Base-by-base conservation (phyloP, 2,888 invertebrate genomes). In the Slavum lentiscoides region DNA sequence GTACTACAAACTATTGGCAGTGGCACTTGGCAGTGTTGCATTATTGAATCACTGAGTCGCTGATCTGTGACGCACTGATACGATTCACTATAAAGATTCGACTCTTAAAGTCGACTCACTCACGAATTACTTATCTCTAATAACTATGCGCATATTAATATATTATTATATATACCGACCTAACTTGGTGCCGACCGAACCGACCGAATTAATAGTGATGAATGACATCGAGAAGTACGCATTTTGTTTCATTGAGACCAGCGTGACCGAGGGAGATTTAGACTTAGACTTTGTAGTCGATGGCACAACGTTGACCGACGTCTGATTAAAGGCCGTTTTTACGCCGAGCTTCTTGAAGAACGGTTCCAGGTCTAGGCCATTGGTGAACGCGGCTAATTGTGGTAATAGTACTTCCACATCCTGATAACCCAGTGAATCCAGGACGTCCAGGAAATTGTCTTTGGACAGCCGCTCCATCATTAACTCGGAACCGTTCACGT, bases 171-270 rank as follows among this genome's bases (percentile, higher is more conserved):
- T 19, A 55, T 55, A 83, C 84, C 84, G 82, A 85, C 85, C 83
- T 67, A 85, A 82, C 72, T 84, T 83, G 7, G 84, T 83, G 13
- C 83, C 83, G 1, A 84, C 84, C 21, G 85, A 84, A 9, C 84
- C 85, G 17, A 85, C 85, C 2, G 85, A 85, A 82, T 86, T 85
- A 59, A 86, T 83, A 11, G 85, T 84, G n/a, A 84, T 84, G 75
- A 85, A 86, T 21, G 85, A 85, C 15, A 85, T 85, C 23, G 85
- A 85, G 81, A 86, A 85, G 83, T 85, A 86, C 15, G 85, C 85
- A 75, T 85, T 85, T 77, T 86, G 85, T 49, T 84, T 84, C 39
- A 85, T 83, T 9, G 84, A 83, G 7, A 80, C 39, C 39, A 80
- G 55, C 39, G 72, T 70, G 58, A 70, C 15, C 13, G 55, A 30